These are phyloP conservation scores for Candoia aspera DNA, from an alignment of 2,113 vertebrate genomes.

Conservation along the genomic window DNA sequence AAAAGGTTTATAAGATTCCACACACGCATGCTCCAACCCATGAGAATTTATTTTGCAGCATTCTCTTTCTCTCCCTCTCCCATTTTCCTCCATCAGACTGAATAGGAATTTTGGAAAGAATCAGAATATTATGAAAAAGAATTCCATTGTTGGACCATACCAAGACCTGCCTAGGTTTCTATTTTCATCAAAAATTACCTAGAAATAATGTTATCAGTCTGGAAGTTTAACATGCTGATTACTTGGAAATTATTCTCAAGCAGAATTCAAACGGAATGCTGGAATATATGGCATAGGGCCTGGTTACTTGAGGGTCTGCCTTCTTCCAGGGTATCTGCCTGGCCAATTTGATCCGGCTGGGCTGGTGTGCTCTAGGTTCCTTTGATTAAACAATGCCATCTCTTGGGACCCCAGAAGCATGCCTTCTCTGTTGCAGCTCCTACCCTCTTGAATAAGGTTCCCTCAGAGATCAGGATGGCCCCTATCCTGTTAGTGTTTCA, in stretches of 20 bases:
- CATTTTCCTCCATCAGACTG: neutral
- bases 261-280: neutral
- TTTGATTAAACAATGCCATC: neutral
- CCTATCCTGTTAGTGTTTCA: neutral
- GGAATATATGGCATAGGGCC: neutral
- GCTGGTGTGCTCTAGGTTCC: neutral
- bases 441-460: neutral
- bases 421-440: neutral
- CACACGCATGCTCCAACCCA: neutral
- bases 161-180: neutral
- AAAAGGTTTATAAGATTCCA: neutral
- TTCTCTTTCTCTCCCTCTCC: neutral
- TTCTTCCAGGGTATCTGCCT: neutral
- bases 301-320: neutral
- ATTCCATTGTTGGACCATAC: neutral
- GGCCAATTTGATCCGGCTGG: neutral
- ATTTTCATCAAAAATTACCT: neutral
- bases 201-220: neutral
- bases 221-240: neutral
- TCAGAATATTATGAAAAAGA: neutral
- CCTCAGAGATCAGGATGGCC: neutral
- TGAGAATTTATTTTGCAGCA: neutral
- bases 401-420: neutral
- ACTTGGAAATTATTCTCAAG: neutral
- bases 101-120: neutral